Conservation (phyloP, 2,113 vertebrate species). For the Serilophus lunatus region DNA sequence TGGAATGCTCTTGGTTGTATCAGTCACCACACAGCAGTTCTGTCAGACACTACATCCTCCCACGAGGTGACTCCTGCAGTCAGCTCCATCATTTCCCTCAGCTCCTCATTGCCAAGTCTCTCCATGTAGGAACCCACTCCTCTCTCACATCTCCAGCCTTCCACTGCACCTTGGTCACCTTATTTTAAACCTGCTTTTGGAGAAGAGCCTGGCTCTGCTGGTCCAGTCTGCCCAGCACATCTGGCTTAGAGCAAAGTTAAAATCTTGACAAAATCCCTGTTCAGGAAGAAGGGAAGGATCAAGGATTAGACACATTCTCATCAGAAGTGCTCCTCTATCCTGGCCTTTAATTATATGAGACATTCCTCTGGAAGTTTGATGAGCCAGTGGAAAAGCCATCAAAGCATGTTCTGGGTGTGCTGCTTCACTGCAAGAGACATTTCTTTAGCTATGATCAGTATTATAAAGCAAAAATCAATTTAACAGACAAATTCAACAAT, state of each 20-base stretch:
- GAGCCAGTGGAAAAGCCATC: not conserved
- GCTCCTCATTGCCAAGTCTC: not conserved
- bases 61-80: not conserved
- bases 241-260: not conserved
- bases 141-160: not conserved
- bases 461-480: not conserved
- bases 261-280: not conserved
- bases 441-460: not conserved
- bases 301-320: not conserved
- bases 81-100: not conserved
- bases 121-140: not conserved
- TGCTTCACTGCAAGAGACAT: not conserved
- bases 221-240: not conserved
- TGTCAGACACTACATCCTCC: not conserved
- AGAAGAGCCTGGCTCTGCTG: not conserved
- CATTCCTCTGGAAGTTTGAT: not conserved
- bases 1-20: not conserved
- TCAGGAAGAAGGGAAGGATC: not conserved
- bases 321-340: not conserved
- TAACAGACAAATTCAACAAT: not conserved
- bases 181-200: not conserved
- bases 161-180: not conserved
- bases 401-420: not conserved
- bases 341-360: not conserved
- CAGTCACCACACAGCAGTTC: not conserved